Percentiles rank a stretch among this genome's conserved stretches.
Conservation (phyloP, 1,140 invertebrate species). For the Laupala kohalensis region DNA sequence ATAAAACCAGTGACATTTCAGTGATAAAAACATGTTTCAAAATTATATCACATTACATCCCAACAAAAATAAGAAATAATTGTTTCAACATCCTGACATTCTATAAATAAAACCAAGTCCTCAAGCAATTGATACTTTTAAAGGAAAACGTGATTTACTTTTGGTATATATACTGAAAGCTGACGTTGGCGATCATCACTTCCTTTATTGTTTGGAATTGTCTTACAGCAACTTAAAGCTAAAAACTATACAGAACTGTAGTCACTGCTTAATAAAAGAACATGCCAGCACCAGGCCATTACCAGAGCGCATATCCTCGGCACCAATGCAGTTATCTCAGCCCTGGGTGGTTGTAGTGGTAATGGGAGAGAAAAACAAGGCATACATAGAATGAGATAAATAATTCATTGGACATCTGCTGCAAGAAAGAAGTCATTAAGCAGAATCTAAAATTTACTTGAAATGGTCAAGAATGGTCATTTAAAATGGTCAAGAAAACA, state of each 20-base stretch:
- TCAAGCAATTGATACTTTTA: no score
- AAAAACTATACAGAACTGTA: conserved; percentile 7
- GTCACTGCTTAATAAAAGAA: not conserved
- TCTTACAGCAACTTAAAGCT: conserved; percentile 8
- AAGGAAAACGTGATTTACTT: no score
- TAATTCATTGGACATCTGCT: not conserved
- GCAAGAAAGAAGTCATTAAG: not conserved
- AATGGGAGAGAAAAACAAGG: conserved; percentile 11
- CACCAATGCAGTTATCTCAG: conserved; percentile 13
- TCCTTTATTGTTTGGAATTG: not conserved
- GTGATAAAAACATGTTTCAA: no score
- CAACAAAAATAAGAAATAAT: no score
- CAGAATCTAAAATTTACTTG: no score
- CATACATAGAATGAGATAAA: not conserved
- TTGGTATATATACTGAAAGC: not conserved
- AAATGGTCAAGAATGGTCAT: no score
- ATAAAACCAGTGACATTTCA: no score
- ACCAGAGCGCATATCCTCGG: conserved; percentile 15
- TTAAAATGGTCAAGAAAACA: no score
- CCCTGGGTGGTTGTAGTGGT: conserved; percentile 7
- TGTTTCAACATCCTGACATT: no score
- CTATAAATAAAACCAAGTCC: no score
- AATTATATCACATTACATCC: no score
- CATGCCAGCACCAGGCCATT: conserved; percentile 11
- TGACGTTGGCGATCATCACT: not conserved